phyloP scores from a whole-genome alignment of 2,113 vertebrate genomes.

The Eonycteris spelaea region DNA sequence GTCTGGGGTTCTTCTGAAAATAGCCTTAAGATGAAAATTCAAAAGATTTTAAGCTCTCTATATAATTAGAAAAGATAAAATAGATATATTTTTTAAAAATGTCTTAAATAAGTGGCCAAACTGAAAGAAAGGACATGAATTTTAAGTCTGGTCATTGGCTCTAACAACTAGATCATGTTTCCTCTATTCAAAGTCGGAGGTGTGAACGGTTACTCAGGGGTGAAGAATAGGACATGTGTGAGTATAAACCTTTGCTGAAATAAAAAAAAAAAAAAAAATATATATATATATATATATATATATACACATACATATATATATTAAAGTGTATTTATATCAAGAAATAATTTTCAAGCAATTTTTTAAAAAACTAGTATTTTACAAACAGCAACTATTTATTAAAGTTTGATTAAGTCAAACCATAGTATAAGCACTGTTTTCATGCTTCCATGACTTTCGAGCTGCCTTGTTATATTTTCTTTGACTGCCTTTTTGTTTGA shows the following conservation, averaged over 20 bases:
- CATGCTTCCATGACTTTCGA: background rate
- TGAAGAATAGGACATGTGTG: background rate
- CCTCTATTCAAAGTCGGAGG: background rate
- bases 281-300: too few species aligned
- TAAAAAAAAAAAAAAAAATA: background rate
- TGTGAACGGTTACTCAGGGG: background rate
- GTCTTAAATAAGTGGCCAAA: background rate
- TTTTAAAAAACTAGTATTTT: background rate
- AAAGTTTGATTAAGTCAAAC: background rate
- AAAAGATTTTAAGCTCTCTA: background rate
- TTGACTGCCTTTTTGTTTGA: constrained; percentile 20
- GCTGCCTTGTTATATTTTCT: background rate
- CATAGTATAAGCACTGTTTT: background rate
- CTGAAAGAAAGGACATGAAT: background rate
- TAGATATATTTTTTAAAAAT: background rate
- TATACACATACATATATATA: too few species aligned
- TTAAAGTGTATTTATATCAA: background rate
- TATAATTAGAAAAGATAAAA: background rate
- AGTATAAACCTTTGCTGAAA: background rate
- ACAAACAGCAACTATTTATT: background rate
- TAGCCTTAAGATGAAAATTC: background rate
- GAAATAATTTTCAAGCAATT: background rate
- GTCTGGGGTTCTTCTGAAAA: background rate
- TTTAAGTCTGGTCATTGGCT: background rate
- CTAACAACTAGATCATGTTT: background rate